Evolutionary conservation across 2,797 vertebrate species (phyloP), one percentile per base, ranked within the genome.

Genomic region (Peromyscus eremicus): DNA sequence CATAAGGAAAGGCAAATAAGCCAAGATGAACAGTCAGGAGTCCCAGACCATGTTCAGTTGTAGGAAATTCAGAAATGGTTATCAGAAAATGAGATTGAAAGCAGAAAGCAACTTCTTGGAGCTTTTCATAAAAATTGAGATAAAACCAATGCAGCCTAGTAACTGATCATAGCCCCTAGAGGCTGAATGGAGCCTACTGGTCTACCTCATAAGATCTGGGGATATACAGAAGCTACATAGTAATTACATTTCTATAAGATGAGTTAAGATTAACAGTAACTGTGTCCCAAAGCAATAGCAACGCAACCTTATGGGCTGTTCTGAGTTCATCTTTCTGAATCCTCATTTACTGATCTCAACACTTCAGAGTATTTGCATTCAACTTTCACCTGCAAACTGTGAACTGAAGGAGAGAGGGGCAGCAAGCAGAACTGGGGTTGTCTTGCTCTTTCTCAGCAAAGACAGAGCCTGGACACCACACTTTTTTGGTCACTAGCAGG

Each of bases 21-120:
- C 76, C 87, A 86, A 75, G 40, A 75, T 12, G 89, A 96, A 68
- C 21, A 79, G 29, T 64, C 55, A 60, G 81, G 80, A 94, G 86
- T 70, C 68, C n/a, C 27, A 46, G 64, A 70, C 10, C 11, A 46
- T 68, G 79, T 94, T 94, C 90, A 94, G 10, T 96, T 94, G 77
- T 4, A 52, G 79, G 60, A 88, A 85, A 95, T 89, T 91, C 94
- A 94, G 84, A 95, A 79, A 43, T 34, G 14, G 17, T 29, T 75
- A 93, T 97, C 94, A 97, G 93, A 91, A 94, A 96, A 96, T 97
- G 92, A 97, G 76, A 89, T 75, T 89, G 95, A 93, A 93, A 96
- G 40, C 70, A 57, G 70, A 34, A 43, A 96, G 46, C 52, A 84
- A 23, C 77, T 92, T 97, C 83, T 60, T 91, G 66, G 70, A 97